These are phyloP conservation scores for Leptopilina clavipes DNA, from an alignment of 1,140 invertebrate genomes.

Conservation along the genomic window DNA sequence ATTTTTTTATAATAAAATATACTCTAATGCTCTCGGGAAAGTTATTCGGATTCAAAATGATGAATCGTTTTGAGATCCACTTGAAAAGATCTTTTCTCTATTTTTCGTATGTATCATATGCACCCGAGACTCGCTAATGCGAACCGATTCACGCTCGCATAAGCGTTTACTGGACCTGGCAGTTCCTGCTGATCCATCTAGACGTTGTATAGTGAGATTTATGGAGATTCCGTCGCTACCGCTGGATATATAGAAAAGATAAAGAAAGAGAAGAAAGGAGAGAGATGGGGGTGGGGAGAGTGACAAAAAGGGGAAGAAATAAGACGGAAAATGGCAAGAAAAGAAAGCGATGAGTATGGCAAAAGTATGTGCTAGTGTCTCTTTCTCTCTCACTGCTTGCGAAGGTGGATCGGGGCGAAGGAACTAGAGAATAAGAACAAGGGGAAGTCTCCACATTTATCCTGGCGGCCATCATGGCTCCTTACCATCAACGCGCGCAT, in stretches of 20 bases:
- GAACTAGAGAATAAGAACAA: slow-evolving; percentile 23
- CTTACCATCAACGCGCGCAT: slow-evolving; percentile 20
- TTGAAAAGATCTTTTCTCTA: slow-evolving; percentile 58
- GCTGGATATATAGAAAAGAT: slow-evolving; percentile 55
- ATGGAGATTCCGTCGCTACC: slow-evolving; percentile 67
- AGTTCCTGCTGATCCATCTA: slow-evolving; percentile 72
- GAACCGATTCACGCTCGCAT: slow-evolving; percentile 47
- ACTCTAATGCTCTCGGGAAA: background rate
- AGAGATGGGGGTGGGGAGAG: slow-evolving; percentile 48
- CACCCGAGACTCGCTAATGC: slow-evolving; percentile 49
- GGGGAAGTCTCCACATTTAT: slow-evolving; percentile 34
- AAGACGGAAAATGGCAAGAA: slow-evolving; percentile 47
- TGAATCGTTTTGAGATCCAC: slow-evolving; percentile 67
- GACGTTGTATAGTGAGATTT: slow-evolving; percentile 73
- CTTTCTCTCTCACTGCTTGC: background rate
- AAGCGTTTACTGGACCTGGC: slow-evolving; percentile 61
- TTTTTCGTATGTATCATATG: slow-evolving; percentile 52
- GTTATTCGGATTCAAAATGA: slow-evolving; percentile 56
- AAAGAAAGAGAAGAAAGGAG: slow-evolving; percentile 42
- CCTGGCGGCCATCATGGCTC: slow-evolving; percentile 41
- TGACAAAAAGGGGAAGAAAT: slow-evolving; percentile 48
- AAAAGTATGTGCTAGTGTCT: slow-evolving; percentile 29
- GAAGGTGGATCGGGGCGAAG: slow-evolving; percentile 19
- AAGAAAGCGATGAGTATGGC: slow-evolving; percentile 40
- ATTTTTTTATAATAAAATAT: background rate